These are phyloP conservation scores for Mionectes olivaceus DNA, from an alignment of 2,797 vertebrate species.

Conservation along the genomic window DNA sequence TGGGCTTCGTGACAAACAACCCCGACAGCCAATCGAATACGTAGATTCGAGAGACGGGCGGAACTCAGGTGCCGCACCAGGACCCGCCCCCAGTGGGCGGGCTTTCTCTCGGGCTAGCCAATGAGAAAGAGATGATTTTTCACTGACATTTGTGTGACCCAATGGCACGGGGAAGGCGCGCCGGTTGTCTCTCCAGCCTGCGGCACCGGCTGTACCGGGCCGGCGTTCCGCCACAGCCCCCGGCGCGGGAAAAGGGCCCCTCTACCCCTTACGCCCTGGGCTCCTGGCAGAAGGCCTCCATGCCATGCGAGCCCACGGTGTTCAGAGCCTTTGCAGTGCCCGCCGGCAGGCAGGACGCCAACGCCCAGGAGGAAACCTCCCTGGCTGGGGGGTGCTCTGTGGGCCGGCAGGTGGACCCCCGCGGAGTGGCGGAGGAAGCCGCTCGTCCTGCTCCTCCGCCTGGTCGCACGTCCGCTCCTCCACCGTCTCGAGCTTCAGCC, in stretches of 20 bases:
- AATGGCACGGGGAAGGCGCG: fast-evolving
- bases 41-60: fast-evolving
- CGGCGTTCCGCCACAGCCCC: background rate
- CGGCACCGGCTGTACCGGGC: fast-evolving
- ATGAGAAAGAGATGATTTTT: fast-evolving
- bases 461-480: too few relatives aligned
- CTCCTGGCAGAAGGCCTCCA: background rate
- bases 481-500: background rate
- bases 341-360: background rate
- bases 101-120: fast-evolving
- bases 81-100: background rate
- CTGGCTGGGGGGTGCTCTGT: background rate
- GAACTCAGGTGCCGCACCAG: fast-evolving
- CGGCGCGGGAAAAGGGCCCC: too few relatives aligned
- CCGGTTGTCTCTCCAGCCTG: fast-evolving
- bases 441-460: background rate
- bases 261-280: fast-evolving
- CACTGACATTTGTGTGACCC: background rate
- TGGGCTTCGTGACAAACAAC: fast-evolving
- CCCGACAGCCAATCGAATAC: fast-evolving
- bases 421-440: background rate
- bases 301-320: background rate
- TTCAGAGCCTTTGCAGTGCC: fast-evolving
- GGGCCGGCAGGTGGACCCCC: background rate
- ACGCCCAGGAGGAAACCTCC: too few relatives aligned